Percentiles rank a stretch among this genome's conserved stretches.
Conservation (phyloP, 2,797 vertebrate genomes). For the Phataginus tricuspis region DNA sequence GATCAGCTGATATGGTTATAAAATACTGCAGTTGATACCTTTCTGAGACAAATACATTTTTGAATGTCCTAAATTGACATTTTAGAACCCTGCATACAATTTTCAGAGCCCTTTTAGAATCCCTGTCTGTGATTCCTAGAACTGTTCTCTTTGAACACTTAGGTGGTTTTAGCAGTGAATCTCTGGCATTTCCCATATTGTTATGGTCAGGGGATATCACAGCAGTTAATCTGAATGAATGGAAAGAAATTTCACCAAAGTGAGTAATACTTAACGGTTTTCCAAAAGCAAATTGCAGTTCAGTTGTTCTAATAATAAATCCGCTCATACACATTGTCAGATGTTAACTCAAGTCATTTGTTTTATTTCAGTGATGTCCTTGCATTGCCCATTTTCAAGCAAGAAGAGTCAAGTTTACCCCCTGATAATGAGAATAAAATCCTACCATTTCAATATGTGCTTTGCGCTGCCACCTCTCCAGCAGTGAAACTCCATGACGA, state of each 20-base stretch:
- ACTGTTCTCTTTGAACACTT: not conserved
- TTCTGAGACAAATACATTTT: not conserved
- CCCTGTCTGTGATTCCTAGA: not conserved
- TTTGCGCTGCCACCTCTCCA: constrained; percentile 97
- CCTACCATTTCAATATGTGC: constrained; percentile 97
- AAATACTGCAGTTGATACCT: not conserved
- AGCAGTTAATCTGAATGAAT: not conserved
- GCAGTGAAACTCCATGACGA: constrained; percentile 98
- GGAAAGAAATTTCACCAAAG: not conserved
- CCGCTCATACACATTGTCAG: not conserved
- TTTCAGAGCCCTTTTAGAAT: constrained; percentile 29
- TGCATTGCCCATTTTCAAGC: constrained; percentile 98
- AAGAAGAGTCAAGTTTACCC: constrained; percentile 97
- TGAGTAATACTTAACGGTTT: not conserved
- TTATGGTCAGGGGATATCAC: not conserved
- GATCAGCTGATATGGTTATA: not conserved
- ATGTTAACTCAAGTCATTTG: not conserved
- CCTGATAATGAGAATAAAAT: constrained; percentile 95
- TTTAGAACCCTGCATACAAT: not conserved
- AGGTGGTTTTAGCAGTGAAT: not conserved
- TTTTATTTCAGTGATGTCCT: constrained; percentile 93
- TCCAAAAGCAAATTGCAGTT: not conserved
- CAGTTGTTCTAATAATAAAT: not conserved
- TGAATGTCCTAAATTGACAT: not conserved
- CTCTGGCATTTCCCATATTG: not conserved